Percentiles rank a stretch among this genome's conserved stretches.
Evolutionary conservation across 2,888 invertebrate genomes (phyloP).

Genomic region (Drosophila nigritarsus): DNA sequence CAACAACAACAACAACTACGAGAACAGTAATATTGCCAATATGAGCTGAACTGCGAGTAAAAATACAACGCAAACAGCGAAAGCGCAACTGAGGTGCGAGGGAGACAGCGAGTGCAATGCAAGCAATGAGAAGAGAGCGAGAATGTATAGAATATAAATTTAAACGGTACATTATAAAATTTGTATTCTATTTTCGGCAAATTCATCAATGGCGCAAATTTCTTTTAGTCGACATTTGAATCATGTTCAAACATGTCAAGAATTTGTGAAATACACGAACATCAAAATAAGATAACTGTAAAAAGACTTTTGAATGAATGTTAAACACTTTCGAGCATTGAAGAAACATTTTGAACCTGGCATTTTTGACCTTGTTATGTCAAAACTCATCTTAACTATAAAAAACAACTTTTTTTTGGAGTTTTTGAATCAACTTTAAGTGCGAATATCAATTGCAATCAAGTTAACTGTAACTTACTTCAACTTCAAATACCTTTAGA

Average conservation of each 20-base stretch:
- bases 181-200: neutral
- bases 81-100: conserved; percentile 33
- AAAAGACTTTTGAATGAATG: neutral
- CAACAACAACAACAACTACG: conserved; percentile 18
- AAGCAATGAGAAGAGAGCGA: neutral
- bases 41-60: conserved; percentile 5
- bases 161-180: neutral
- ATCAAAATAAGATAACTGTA: neutral
- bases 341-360: too few species aligned
- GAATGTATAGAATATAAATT: neutral
- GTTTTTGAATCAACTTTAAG: too few species aligned
- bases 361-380: too few species aligned
- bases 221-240: neutral
- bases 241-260: neutral
- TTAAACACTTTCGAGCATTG: too few species aligned
- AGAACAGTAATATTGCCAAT: conserved; percentile 15
- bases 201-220: neutral
- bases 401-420: too few species aligned
- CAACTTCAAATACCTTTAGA: neutral
- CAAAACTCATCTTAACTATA: too few species aligned
- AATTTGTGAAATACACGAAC: neutral
- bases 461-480: neutral
- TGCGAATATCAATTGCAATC: neutral
- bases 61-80: conserved; percentile 42
- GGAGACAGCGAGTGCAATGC: neutral